These are phyloP conservation scores for Cataglyphis rosenhaueri DNA, from an alignment of 2,888 invertebrate genomes.

Conservation along the genomic window DNA sequence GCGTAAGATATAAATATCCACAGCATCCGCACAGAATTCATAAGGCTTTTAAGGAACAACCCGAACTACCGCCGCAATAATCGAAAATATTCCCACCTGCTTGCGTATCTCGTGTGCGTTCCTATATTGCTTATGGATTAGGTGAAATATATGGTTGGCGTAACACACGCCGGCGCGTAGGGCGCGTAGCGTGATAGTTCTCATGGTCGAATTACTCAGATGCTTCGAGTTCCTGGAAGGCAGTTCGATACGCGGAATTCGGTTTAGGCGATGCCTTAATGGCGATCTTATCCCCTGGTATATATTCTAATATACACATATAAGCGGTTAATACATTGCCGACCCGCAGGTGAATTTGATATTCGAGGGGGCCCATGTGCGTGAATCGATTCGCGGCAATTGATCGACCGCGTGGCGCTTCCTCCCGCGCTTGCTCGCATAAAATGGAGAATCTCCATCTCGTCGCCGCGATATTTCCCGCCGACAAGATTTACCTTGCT, in stretches of 20 bases:
- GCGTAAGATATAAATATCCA: not conserved
- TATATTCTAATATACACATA: conserved; percentile 40
- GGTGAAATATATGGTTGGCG: conserved; percentile 39
- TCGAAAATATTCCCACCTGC: not conserved
- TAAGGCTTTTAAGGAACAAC: not conserved
- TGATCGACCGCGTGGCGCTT: conserved; percentile 12
- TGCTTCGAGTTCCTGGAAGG: conserved; percentile 46
- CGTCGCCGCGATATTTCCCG: conserved; percentile 28
- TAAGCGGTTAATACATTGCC: conserved; percentile 42
- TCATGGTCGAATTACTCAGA: conserved; percentile 35
- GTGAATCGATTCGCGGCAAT: conserved; percentile 17
- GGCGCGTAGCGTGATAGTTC: conserved; percentile 42
- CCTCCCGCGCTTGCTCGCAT: not conserved
- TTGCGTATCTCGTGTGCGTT: not conserved
- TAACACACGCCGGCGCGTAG: conserved; percentile 34
- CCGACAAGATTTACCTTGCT: conserved; percentile 25
- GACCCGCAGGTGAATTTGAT: conserved; percentile 17
- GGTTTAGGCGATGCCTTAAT: conserved; percentile 46
- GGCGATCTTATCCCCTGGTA: not conserved
- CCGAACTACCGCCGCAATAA: not conserved
- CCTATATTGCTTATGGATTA: conserved; percentile 50
- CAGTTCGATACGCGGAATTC: conserved; percentile 43
- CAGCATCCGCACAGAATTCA: not conserved
- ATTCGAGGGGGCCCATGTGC: not conserved
- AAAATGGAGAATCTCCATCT: conserved; percentile 26